These are phyloP conservation scores for Pammene aurita DNA, from an alignment of 2,888 invertebrate species.

Conservation along the genomic window DNA sequence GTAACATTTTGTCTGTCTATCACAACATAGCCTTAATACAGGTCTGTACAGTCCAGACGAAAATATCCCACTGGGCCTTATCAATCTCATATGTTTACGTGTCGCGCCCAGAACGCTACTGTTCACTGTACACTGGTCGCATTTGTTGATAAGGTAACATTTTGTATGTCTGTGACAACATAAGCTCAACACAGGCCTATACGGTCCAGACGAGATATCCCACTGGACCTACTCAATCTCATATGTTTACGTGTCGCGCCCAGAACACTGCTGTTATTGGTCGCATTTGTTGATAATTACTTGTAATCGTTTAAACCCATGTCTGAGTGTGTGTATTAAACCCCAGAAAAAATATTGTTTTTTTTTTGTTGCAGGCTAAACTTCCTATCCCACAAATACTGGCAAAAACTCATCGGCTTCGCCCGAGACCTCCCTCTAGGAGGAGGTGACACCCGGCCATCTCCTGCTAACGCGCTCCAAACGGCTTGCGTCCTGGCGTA, in stretches of 20 bases:
- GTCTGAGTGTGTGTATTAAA: too few relatives aligned
- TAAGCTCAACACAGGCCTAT: conserved; percentile 77
- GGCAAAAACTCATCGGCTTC: conserved; percentile 85
- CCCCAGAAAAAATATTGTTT: too few relatives aligned
- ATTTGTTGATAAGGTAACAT: conserved; percentile 85
- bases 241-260: conserved; percentile 85
- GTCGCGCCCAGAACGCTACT: conserved; percentile 87
- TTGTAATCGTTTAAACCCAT: too few relatives aligned
- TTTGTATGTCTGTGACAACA: conserved; percentile 43
- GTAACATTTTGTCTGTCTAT: conserved; percentile 50
- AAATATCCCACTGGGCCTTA: conserved; percentile 78
- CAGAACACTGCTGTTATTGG: conserved; percentile 90
- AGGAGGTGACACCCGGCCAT: conserved; percentile 62
- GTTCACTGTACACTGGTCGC: conserved; percentile 90
- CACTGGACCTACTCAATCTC: conserved; percentile 80
- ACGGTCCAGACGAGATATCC: conserved; percentile 81
- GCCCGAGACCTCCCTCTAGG: conserved; percentile 65
- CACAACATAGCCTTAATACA: conserved; percentile 67
- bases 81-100: conserved; percentile 82
- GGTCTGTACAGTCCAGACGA: conserved; percentile 78
- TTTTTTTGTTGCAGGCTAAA: conserved; percentile 79
- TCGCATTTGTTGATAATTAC: conserved; percentile 86
- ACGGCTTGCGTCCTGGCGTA: conserved; percentile 87
- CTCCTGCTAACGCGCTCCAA: conserved; percentile 86
- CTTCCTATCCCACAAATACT: conserved; percentile 87